A percentile compares a stretch with the other conserved stretches of the same genome.
phyloP scores from a whole-genome alignment of 2,888 invertebrate genomes.

The Polydrusus cervinus region DNA sequence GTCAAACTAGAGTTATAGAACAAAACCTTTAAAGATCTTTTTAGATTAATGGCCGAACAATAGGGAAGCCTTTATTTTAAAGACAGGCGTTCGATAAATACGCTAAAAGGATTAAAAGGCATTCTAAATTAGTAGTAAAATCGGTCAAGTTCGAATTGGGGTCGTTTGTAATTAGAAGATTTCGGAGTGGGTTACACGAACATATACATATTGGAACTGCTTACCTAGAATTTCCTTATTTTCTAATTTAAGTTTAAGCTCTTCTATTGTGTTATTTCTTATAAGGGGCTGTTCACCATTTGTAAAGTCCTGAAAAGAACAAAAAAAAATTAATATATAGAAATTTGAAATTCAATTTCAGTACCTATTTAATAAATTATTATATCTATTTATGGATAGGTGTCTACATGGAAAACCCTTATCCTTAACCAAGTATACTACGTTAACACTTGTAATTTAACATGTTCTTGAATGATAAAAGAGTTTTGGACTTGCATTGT shows the following conservation, averaged over 20 bases:
- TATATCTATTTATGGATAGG: too few species aligned
- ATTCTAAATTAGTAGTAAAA: too few species aligned
- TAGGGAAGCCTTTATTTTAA: background rate
- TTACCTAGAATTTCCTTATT: constrained; percentile 66
- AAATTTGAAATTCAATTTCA: background rate
- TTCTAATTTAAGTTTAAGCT: constrained; percentile 67
- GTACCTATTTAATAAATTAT: background rate
- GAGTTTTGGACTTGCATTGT: too few species aligned
- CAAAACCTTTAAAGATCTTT: constrained; percentile 11
- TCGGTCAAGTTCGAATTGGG: too few species aligned
- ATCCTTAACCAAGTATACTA: too few species aligned
- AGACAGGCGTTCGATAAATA: too few species aligned
- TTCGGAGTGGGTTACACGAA: too few species aligned
- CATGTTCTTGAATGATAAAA: too few species aligned
- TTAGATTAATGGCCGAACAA: constrained; percentile 6
- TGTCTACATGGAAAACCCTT: too few species aligned
- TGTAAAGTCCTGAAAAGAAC: constrained; percentile 67
- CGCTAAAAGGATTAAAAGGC: too few species aligned
- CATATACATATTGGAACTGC: constrained; percentile 44
- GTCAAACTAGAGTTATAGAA: constrained; percentile 7
- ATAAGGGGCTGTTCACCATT: constrained; percentile 64
- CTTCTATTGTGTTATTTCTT: constrained; percentile 66
- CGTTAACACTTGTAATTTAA: too few species aligned
- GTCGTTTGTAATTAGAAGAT: too few species aligned
- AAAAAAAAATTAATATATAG: background rate